Evolutionary conservation across 2,888 invertebrate species (phyloP).

Genomic region (Agrypnus murinus): DNA sequence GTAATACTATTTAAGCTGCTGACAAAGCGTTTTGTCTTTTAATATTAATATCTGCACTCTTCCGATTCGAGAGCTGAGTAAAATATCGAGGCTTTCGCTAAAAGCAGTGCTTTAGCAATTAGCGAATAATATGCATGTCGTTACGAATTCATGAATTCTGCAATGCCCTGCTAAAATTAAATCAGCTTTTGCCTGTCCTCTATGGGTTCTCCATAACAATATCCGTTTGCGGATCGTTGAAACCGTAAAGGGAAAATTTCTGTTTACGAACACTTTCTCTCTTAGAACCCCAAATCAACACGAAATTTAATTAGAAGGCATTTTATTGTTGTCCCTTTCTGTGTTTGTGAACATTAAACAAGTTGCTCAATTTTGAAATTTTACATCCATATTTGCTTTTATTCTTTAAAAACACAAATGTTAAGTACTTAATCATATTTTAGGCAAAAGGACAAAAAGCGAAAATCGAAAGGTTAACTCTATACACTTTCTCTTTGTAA

Average conservation of each 20-base stretch:
- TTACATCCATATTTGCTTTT: conserved; percentile 19
- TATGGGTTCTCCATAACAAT: conserved; percentile 45
- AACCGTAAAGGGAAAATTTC: conserved; percentile 39
- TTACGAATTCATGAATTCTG: conserved; percentile 49
- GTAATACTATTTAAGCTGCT: conserved; percentile 13
- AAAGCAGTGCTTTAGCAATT: conserved; percentile 41
- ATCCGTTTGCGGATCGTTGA: conserved; percentile 41
- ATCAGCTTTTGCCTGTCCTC: conserved; percentile 36
- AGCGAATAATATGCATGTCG: conserved; percentile 43
- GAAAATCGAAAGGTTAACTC: no score
- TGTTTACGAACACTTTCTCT: conserved; percentile 40
- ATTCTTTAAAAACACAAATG: background rate
- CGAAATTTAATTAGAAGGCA: conserved; percentile 43
- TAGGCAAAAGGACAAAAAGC: no score
- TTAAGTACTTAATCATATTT: no score
- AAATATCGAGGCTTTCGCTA: conserved; percentile 35
- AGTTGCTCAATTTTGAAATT: conserved; percentile 24
- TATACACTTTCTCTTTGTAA: no score
- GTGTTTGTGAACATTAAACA: conserved; percentile 28
- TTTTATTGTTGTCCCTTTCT: conserved; percentile 41
- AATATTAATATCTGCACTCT: conserved; percentile 36
- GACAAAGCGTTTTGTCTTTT: conserved; percentile 29
- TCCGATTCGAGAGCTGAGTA: conserved; percentile 22
- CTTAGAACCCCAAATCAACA: conserved; percentile 37
- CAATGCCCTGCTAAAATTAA: conserved; percentile 40